Conservation (phyloP, 2,888 invertebrate species). For the Bimastos eiseni region DNA sequence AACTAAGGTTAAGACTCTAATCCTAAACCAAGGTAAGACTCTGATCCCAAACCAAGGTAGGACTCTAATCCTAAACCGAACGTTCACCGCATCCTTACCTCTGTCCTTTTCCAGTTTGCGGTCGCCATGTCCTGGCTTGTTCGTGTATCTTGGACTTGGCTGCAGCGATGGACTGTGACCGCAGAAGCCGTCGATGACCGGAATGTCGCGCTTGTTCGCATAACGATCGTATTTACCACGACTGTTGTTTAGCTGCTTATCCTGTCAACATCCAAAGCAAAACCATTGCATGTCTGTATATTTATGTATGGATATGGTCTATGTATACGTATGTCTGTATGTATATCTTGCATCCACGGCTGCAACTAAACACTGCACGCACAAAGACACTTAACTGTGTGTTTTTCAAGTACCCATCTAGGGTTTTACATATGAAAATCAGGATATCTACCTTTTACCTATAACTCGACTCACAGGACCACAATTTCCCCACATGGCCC, state of each 20-base stretch:
- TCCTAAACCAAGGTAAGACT: too few species aligned
- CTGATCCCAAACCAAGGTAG: too few species aligned
- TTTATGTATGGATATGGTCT: too few species aligned
- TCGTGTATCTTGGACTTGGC: neutral
- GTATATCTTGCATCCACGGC: too few species aligned
- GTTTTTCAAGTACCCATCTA: neutral
- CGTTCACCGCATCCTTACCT: neutral
- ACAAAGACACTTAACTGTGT: neutral
- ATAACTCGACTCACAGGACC: neutral
- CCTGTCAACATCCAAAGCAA: neutral
- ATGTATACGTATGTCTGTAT: neutral
- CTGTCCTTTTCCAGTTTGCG: neutral
- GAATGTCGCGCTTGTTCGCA: conserved; percentile 24
- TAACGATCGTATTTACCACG: conserved; percentile 15
- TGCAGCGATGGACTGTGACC: conserved; percentile 15
- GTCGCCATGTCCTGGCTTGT: neutral
- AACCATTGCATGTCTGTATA: neutral
- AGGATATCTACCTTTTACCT: neutral
- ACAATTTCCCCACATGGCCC: neutral
- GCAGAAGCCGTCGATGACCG: conserved; percentile 8
- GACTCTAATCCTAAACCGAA: neutral
- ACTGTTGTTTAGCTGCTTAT: conserved; percentile 23
- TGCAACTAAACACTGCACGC: neutral
- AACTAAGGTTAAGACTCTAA: too few species aligned
- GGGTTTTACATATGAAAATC: neutral